phyloP scores from a whole-genome alignment of 2,888 invertebrate species.

The Siphonodentalium dalli region DNA sequence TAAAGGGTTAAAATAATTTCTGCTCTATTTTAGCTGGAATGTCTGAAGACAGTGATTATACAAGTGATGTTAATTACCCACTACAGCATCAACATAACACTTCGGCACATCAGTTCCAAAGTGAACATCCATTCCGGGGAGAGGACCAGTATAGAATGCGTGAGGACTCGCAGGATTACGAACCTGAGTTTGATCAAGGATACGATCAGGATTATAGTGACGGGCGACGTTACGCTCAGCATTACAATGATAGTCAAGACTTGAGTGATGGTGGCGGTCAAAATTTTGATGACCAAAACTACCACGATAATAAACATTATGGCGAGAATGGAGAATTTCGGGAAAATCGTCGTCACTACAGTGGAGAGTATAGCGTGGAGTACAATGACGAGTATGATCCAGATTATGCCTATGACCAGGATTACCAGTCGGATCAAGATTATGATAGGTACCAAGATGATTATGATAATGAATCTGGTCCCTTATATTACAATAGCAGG shows the following conservation, averaged over 20 bases:
- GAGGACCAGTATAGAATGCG: constrained; percentile 70
- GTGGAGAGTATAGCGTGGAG: background rate
- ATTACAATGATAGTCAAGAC: constrained; percentile 11
- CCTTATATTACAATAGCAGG: constrained; percentile 86
- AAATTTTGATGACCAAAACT: background rate
- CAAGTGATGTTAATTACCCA: constrained; percentile 94
- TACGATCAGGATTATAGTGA: constrained; percentile 20
- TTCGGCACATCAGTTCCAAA: constrained; percentile 80
- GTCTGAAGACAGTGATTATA: constrained; percentile 97
- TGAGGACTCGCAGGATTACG: constrained; percentile 31
- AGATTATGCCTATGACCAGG: background rate
- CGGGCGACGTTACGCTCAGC: background rate
- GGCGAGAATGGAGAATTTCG: background rate
- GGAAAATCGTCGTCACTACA: background rate
- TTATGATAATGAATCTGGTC: constrained; percentile 65
- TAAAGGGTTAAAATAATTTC: constrained; percentile 2
- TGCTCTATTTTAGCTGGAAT: constrained; percentile 70
- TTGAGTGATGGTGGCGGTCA: constrained; percentile 8
- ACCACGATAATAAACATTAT: background rate
- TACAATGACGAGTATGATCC: background rate
- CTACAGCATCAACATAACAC: constrained; percentile 79
- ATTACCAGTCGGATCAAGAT: background rate
- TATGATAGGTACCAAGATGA: constrained; percentile 36
- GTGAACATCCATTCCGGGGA: constrained; percentile 42
- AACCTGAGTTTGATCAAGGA: constrained; percentile 17